Evolutionary conservation across 2,113 vertebrate species (phyloP).

Genomic region (Melospiza melodia): DNA sequence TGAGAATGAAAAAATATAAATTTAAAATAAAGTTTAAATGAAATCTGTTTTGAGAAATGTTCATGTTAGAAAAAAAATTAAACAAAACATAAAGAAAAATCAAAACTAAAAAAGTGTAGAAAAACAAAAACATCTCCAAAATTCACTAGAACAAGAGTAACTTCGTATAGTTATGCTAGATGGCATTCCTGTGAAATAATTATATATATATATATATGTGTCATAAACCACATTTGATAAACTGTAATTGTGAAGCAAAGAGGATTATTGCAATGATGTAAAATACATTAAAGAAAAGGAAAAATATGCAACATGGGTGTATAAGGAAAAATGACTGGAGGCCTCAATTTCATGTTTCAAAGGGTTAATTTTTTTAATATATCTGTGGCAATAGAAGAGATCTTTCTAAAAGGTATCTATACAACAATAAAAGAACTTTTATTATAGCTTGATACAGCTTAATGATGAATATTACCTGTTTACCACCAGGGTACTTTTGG

Average conservation of each 20-base stretch:
- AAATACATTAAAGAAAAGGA: background rate
- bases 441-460: background rate
- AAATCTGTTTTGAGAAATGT: background rate
- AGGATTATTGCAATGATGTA: background rate
- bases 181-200: background rate
- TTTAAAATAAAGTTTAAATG: background rate
- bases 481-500: background rate
- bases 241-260: background rate
- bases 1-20: background rate
- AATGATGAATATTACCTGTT: background rate
- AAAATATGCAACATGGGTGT: background rate
- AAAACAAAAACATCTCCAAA: background rate
- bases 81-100: background rate
- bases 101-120: background rate
- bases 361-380: background rate
- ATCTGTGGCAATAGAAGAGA: background rate
- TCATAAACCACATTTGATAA: background rate
- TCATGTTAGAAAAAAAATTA: background rate
- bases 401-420: background rate
- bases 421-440: background rate
- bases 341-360: background rate
- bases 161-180: background rate
- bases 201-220: background rate
- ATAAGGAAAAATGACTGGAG: background rate
- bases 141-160: background rate